A percentile compares a stretch with the other conserved stretches of the same genome.
phyloP scores from a whole-genome alignment of 53 echinoderm and acorn worm genomes.

The Patiria pectinifera region DNA sequence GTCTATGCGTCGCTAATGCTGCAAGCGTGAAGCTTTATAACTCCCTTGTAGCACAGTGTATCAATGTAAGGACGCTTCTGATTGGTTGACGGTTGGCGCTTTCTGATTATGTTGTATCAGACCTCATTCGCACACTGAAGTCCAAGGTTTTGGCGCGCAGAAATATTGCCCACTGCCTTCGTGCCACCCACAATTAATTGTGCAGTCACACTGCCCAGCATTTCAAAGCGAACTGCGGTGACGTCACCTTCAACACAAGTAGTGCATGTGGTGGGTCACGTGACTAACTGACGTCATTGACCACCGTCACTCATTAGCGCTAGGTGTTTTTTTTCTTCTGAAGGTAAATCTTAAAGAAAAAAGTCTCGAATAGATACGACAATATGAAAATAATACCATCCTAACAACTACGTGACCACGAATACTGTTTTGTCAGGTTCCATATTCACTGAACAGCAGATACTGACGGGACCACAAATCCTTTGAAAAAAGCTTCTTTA shows the following conservation, averaged over 20 bases:
- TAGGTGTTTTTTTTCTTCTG: not conserved
- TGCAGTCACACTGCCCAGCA: not conserved
- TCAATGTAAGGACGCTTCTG: not conserved
- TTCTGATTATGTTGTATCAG: constrained; percentile 39
- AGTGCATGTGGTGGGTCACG: constrained; percentile 17
- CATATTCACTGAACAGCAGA: too few relatives aligned
- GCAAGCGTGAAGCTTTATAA: not conserved
- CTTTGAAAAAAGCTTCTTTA: too few relatives aligned
- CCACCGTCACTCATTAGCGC: not conserved
- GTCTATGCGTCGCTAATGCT: not conserved
- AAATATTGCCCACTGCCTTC: not conserved
- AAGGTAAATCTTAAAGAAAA: too few relatives aligned
- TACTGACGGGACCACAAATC: too few relatives aligned
- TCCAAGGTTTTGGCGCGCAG: constrained; percentile 8
- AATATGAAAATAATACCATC: too few relatives aligned
- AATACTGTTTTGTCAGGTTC: too few relatives aligned
- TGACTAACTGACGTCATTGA: constrained; percentile 19
- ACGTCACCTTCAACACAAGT: constrained; percentile 4
- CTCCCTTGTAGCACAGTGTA: not conserved
- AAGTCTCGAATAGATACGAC: too few relatives aligned
- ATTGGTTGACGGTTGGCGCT: constrained; percentile 35
- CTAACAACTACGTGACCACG: too few relatives aligned
- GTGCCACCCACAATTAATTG: not conserved
- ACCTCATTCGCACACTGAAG: constrained; percentile 8
- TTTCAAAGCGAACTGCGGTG: constrained; percentile 12